These are phyloP conservation scores for Tetragnatha montana DNA, from an alignment of 2,888 invertebrate species.

Conservation along the genomic window DNA sequence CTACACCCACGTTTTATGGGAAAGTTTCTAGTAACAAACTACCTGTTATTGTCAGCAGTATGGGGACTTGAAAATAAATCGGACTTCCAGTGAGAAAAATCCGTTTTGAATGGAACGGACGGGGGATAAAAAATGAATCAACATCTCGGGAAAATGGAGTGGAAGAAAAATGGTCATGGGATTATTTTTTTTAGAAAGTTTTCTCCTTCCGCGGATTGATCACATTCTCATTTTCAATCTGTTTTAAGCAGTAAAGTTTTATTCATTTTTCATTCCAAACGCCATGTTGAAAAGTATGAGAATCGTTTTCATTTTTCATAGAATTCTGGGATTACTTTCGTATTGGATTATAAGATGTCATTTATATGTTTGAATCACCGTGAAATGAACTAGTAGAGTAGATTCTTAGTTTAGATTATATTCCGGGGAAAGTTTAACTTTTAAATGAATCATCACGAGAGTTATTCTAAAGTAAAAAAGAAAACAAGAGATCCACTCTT, in stretches of 20 bases:
- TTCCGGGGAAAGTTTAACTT: no score
- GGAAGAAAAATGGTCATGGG: neutral
- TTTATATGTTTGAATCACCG: no score
- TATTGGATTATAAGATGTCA: no score
- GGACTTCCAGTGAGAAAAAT: neutral
- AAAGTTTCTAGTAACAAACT: neutral
- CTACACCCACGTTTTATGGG: no score
- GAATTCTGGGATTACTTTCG: no score
- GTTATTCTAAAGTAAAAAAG: no score
- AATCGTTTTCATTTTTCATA: no score
- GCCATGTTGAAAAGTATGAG: no score
- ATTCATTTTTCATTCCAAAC: neutral
- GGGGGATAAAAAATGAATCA: neutral
- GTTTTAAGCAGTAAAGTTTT: neutral
- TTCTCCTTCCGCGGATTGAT: neutral
- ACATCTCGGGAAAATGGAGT: neutral
- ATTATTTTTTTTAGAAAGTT: neutral
- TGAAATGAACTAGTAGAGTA: no score
- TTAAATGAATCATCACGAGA: no score
- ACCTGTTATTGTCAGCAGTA: neutral
- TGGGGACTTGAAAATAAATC: neutral
- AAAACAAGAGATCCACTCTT: no score
- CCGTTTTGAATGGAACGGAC: neutral
- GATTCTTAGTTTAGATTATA: no score
- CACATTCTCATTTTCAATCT: conserved; percentile 1